phyloP scores from a whole-genome alignment of 2,888 invertebrate genomes.

The Villa cingulata region DNA sequence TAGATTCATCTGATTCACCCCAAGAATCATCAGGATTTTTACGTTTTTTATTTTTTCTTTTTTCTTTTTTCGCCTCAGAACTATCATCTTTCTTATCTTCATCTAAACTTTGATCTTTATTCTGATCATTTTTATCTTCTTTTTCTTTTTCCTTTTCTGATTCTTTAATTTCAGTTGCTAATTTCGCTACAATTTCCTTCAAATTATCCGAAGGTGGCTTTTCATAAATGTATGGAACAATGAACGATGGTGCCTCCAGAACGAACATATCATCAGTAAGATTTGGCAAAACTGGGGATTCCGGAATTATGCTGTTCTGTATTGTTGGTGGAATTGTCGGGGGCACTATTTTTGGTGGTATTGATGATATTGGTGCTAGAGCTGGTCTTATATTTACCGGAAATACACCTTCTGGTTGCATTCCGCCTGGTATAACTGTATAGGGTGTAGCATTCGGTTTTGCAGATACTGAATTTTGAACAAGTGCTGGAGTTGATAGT shows the following conservation, averaged over 20 bases:
- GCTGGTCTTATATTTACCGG: conserved; percentile 43
- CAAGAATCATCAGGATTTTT: conserved; percentile 45
- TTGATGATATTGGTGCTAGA: conserved; percentile 36
- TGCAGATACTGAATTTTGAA: conserved; percentile 7
- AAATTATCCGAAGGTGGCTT: conserved; percentile 71
- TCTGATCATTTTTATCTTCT: conserved; percentile 37
- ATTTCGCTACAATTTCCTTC: conserved; percentile 52
- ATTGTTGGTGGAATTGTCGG: conserved; percentile 25
- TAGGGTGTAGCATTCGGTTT: conserved; percentile 13
- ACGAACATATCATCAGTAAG: conserved; percentile 87
- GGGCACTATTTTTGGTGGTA: conserved; percentile 26
- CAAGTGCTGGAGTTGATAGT: conserved; percentile 32
- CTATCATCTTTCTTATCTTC: conserved; percentile 16
- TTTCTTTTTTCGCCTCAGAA: conserved; percentile 28
- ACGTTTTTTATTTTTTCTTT: conserved; percentile 24
- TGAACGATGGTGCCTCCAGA: conserved; percentile 83
- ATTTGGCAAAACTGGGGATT: conserved; percentile 58
- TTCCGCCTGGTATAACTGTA: conserved; percentile 37
- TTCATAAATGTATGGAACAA: conserved; percentile 86
- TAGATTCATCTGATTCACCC: conserved; percentile 40
- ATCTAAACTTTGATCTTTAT: conserved; percentile 12
- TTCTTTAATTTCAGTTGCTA: conserved; percentile 50
- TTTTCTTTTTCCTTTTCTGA: conserved; percentile 43
- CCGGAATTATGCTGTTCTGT: conserved; percentile 31
- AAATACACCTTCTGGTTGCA: conserved; percentile 51